phyloP scores from a whole-genome alignment of 2,888 invertebrate genomes.

The Campaea margaritaria region DNA sequence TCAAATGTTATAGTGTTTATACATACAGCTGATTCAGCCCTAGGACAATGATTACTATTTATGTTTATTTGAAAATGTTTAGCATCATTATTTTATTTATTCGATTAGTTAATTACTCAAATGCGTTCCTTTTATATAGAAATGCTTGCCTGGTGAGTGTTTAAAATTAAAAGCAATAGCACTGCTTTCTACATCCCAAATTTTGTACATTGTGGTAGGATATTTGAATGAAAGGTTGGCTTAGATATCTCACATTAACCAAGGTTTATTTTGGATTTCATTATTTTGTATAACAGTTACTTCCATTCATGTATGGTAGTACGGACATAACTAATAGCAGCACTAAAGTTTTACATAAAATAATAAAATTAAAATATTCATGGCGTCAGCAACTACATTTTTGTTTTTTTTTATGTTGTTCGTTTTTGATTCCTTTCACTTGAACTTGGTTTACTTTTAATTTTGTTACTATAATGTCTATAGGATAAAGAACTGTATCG shows the following conservation, averaged over 20 bases:
- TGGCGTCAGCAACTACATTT: too few relatives aligned
- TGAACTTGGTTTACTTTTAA: too few relatives aligned
- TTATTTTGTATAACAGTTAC: too few relatives aligned
- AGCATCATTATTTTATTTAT: conserved; percentile 26
- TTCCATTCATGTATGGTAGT: too few relatives aligned
- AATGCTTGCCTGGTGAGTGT: conserved; percentile 36
- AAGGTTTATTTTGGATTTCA: not conserved
- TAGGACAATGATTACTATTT: conserved; percentile 35
- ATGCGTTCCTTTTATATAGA: conserved; percentile 32
- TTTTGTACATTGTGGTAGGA: conserved; percentile 18
- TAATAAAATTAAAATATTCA: too few relatives aligned
- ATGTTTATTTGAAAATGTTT: conserved; percentile 33
- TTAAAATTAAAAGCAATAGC: conserved; percentile 33
- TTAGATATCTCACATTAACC: not conserved
- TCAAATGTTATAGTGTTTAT: conserved; percentile 23
- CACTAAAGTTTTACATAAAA: too few relatives aligned
- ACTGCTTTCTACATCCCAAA: conserved; percentile 29
- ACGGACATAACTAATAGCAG: too few relatives aligned
- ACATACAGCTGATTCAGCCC: conserved; percentile 10
- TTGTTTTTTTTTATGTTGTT: too few relatives aligned
- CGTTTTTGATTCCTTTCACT: too few relatives aligned
- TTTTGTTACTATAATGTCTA: too few relatives aligned
- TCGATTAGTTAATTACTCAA: conserved; percentile 21
- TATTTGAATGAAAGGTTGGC: conserved; percentile 18
- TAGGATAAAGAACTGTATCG: too few relatives aligned